Percentiles rank a stretch among this genome's conserved stretches.
phyloP scores from a whole-genome alignment of 2,888 invertebrate species.

The Leptogaster cylindrica region DNA sequence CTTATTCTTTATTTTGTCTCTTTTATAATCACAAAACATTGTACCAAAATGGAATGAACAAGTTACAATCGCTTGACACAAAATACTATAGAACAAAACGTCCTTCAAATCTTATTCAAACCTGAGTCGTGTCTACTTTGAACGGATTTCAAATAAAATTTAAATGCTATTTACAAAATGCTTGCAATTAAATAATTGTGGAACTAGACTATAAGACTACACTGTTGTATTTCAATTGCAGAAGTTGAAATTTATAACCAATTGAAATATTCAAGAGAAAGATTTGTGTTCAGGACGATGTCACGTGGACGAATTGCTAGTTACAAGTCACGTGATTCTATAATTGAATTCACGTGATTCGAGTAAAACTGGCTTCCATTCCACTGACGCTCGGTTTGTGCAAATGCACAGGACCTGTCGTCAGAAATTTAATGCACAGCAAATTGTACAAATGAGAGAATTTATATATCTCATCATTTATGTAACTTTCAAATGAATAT shows the following conservation, averaged over 20 bases:
- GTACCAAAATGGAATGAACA: no score
- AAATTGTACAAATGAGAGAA: conserved; percentile 9
- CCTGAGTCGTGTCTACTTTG: no score
- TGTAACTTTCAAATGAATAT: background rate
- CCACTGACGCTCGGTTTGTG: no score
- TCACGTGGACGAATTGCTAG: conserved; percentile 44
- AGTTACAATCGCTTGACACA: no score
- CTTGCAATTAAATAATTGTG: background rate
- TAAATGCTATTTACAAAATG: no score
- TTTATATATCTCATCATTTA: conserved; percentile 19
- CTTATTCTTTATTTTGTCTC: no score
- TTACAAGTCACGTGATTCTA: conserved; percentile 44
- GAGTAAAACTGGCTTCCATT: conserved; percentile 5
- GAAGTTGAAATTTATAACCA: conserved; percentile 16
- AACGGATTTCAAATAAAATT: no score
- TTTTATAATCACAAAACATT: no score
- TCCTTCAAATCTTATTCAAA: no score
- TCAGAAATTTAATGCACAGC: conserved; percentile 20
- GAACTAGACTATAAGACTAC: no score
- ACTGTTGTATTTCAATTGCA: conserved; percentile 1
- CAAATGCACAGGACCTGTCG: conserved; percentile 17
- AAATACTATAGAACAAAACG: no score
- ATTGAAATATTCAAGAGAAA: conserved; percentile 23
- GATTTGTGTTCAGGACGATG: conserved; percentile 25
- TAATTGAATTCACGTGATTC: conserved; percentile 47